Evolutionary conservation across 2,113 vertebrate species (phyloP), one percentile per base, ranked within the genome.

Genomic region (Sinocyclocheilus maitianheensis): DNA sequence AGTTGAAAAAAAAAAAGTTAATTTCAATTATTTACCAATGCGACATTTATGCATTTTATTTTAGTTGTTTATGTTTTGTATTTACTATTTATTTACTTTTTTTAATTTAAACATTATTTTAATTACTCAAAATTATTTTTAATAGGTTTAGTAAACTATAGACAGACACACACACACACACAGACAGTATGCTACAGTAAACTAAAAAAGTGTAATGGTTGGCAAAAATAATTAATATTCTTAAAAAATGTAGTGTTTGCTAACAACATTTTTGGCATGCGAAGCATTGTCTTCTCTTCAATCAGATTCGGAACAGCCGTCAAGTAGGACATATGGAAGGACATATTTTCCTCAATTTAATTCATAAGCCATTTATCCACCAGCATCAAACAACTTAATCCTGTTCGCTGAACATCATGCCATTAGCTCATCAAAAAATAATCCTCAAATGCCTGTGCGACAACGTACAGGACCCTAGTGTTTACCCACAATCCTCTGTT

Each of bases 311-410:
- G 16, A 60, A 37, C 26, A 60, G 34, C 34, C 9, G 3, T n/a
- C 34, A 3, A 71, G 77, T 63, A 58, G 55, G 65, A 80, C 77
- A 60, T 26, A 84, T 79, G 81, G 86, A 69, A 84, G 82, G 76
- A 84, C 76, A 63, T 79, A 84, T 84, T 85, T 80, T 20, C 11
- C 62, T 80, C 34, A 46, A 53, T 82, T 78, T 24, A 14, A 53
- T 58, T 51, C 69, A 6, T 85, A 82, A 88, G 78, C 83, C 87
- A 88, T 85, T 88, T 88, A 85, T 85, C 69, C 77, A 55, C 13
- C 60, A 72, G 83, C 60, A 85, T 88, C 83, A 85, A 84, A 77
- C 69, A 67, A 26, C 58, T 58, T 88, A 88, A 88, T 85, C 83
- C 78, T 77, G 34, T 85, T 85, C 80, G 43, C 60, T 62, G 40